Base-by-base conservation (phyloP, 2,888 invertebrate species). In the Eristalis pertinax region DNA sequence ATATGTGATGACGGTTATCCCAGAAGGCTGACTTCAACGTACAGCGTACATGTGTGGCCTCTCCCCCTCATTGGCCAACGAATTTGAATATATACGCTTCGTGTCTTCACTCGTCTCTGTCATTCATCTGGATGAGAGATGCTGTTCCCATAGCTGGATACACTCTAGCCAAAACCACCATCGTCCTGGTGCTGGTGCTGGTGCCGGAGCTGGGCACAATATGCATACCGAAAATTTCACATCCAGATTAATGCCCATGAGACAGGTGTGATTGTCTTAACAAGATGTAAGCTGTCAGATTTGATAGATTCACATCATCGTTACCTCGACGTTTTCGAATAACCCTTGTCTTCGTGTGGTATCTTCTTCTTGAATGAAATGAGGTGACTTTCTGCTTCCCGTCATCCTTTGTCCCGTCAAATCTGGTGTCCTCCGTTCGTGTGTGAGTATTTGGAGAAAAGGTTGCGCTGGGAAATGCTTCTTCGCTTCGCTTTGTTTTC, bases 211-310 rank as follows among this genome's bases (percentile, higher is more conserved):
- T n/a, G 24, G n/a, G 35, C 38, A 22, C 62, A 50, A 8, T 56
- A 50, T 73, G 50, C 78, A 81, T 65, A 74, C 67, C 67, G 41
- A 73, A 80, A 79, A 64, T 70, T 65, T 69, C 70, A 86, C 76
- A 88, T 88, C 80, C 86, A 88, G 79, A 86, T 88, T 83, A 87
- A 86, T 87, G 81, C 88, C 87, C 87, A 76, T 76, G 87, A 84
- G 87, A 87, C 87, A 87, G 87, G 87, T 87, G 87, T 87, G 87
- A 87, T 87, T 87, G 87, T 87, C 87, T 87, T 84, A 87, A 87
- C 87, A 87, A 87, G 87, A 87, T 87, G 87, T 87, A 87, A 84
- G 68, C 76, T 84, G 87, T 87, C 87, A 84, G 79, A 79, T 87
- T 87, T 87, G 87, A 84, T 87, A 87, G 79, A 87, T 87, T 87